A percentile compares a stretch with the other conserved stretches of the same genome.
phyloP scores from a whole-genome alignment of 1,140 invertebrate genomes.

The Araneus ventricosus region DNA sequence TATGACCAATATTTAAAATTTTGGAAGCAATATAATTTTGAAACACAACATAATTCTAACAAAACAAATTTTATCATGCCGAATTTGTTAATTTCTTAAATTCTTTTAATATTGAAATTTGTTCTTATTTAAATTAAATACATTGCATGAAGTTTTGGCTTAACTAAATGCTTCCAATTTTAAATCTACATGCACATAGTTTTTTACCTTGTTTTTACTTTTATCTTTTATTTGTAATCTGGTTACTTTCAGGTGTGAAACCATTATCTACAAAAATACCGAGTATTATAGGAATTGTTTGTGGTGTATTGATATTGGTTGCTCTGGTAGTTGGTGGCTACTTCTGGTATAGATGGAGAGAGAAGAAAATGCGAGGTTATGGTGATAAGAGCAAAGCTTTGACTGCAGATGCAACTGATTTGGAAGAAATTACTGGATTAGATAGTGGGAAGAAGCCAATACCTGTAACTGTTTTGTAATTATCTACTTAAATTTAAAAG shows the following conservation, averaged over 20 bases:
- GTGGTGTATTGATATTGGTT: conserved; percentile 49
- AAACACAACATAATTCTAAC: too few species aligned
- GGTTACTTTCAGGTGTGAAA: conserved; percentile 62
- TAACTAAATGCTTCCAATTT: too few species aligned
- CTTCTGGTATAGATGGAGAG: conserved; percentile 54
- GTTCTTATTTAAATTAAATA: too few species aligned
- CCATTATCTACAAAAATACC: conserved; percentile 6
- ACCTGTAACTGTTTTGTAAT: conserved; percentile 74
- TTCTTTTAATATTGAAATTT: too few species aligned
- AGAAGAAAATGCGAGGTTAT: conserved; percentile 61
- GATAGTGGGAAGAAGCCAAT: conserved; percentile 65
- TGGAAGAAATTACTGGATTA: conserved; percentile 71
- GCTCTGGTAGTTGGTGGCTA: conserved; percentile 36
- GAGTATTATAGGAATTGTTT: conserved; percentile 68
- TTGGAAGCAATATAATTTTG: too few species aligned
- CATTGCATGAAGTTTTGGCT: too few species aligned
- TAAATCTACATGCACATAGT: too few species aligned
- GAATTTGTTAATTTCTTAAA: too few species aligned
- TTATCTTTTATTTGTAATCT: too few species aligned
- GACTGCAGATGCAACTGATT: conserved; percentile 70
- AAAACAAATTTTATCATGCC: too few species aligned
- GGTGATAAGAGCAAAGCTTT: conserved; percentile 71
- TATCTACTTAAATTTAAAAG: conserved; percentile 49
- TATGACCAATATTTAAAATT: too few species aligned
- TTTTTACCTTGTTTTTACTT: too few species aligned